Evolutionary conservation across 2,888 invertebrate genomes (phyloP), one percentile per base, ranked within the genome.

Genomic region (Drosophila neutralis): DNA sequence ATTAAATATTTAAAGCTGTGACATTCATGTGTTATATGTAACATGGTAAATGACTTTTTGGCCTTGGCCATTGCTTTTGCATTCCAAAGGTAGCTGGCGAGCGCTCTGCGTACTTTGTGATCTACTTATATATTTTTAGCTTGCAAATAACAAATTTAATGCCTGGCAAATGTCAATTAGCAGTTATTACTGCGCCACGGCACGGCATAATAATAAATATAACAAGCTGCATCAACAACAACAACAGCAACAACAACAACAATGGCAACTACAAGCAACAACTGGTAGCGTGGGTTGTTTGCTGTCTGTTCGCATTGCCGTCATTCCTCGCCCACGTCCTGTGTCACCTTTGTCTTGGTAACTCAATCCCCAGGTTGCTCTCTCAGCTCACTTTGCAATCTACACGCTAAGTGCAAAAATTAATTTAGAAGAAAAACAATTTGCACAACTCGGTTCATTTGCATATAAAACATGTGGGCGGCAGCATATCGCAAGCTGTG

Each of bases 351-450:
- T 40, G 63, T 66, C 48, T 35, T 60, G 18, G 79, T 74, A 83
- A 86, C 83, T 83, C 79, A 87, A 88, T 86, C 65, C 72, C 60
- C 74, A 49, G 61, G 59, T 21, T 53, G n/a, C n/a, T 8, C 29
- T 59, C 31, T 61, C 57, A 18, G 31, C 48, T 56, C 62, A 67
- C 53, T 69, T 85, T 87, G 86, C 80, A 85, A 81, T 81, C 75
- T 85, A 81, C 74, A 76, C 76, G 82, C 76, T 78, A 86, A 88
- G 88, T 90, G 87, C 81, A 83, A 75, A 87, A 88, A 82, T 80
- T 86, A 88, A 89, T 88, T 89, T 70, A 62, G 68, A 75, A 83
- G 61, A 54, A 69, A 66, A 67, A 70, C 21, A 18, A 40, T 45
- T 62, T n/a, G 45, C 57, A 70, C 52, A 48, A 58, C 58, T 5